Evolutionary conservation across 2,797 vertebrate genomes (phyloP), one percentile per base, ranked within the genome.

Genomic region (Lacerta bilineata): DNA sequence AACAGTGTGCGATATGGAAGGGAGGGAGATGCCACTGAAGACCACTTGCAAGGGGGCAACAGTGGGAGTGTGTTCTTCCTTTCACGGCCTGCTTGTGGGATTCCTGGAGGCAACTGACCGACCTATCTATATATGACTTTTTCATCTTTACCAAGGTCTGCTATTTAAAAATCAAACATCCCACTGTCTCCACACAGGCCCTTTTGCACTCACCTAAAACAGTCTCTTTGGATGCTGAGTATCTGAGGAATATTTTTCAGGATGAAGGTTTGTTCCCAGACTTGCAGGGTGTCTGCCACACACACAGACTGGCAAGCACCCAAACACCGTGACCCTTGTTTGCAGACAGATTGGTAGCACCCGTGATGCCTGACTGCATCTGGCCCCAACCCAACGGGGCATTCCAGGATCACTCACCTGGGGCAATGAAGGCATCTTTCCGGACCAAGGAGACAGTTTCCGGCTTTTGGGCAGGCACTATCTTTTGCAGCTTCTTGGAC

Each of bases 401-500:
- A 13, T 8, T 17, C 6, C 0, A 29, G 59, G 2, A 5, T 36
- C 43, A 88, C 98, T 97, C 93, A 99, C 98, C 98, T 97, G 98
- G 96, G 89, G 96, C 90, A 89, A 99, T 94, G 95, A 98, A 92
- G 96, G 95, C 64, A 46, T 95, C 97, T 94, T 96, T 97, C 95
- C 97, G 74, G 68, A 97, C 76, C 96, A 98, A 95, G 50, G 98
- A 95, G 90, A 97, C 88, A 2, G 96, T 93, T 92, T 98, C 97
- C 18, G 95, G 94, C 96, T 97, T 96, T 0, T 96, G 90, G 89
- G 98, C 98, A 87, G 98, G 98, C 91, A 98, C 97, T 85, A 97
- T 97, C 94, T 98, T 98, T 86, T 98, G 97, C 86, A 98, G 96
- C 33, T 97, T 97, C 80, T 98, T 98, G 80, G 95, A 92, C 93